Evolutionary conservation across 1,140 invertebrate genomes (phyloP), one percentile per base, ranked within the genome.

Genomic region (Oscheius sp.): DNA sequence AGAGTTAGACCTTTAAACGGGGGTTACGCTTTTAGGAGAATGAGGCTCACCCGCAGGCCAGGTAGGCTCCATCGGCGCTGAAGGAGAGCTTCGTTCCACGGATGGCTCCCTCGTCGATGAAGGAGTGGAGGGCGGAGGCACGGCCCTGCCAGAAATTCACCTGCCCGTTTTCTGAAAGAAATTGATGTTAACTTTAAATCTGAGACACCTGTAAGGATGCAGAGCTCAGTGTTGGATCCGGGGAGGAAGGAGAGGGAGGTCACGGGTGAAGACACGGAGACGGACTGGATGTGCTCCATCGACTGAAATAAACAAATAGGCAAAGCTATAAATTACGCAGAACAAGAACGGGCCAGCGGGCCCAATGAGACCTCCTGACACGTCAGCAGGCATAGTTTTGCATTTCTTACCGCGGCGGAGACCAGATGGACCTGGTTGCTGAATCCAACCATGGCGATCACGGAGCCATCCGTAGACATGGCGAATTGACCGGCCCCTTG

Each of bases 81-180:
- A 65, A 38, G n/a, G 63, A 13, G 10, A 65, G 7, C 20, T 42
- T 34, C 28, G 63, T 65, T 18, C 63, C 63, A n/a, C 29, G 32
- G 18, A 65, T 38, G 2, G 63, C 31, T 7, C 63, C 63, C n/a
- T 65, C 31, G 23, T 65, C 63, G 10, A 65, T 65, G 63, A 34
- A 65, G 2, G 23, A 23, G 36, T 65, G 63, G 2, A 38, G 20
- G 7, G 32, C n/a, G n/a, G 20, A 20, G 18, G 2, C n/a, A 38
- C 3, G 7, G 10, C 32, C n/a, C 2, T 38, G 2, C 32, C 32
- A 42, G 36, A 26, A 36, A 23, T 36, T 38, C 2, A 65, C 36
- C 26, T 35, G 32, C 3, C 63, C 63, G n/a, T 34, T 36, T 35
- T 65, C 63, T 65, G 29, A 13, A 31, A 42, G 10, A 65, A 3